Evolutionary conservation across 2,888 invertebrate species (phyloP).

Genomic region (Melieria picta): DNA sequence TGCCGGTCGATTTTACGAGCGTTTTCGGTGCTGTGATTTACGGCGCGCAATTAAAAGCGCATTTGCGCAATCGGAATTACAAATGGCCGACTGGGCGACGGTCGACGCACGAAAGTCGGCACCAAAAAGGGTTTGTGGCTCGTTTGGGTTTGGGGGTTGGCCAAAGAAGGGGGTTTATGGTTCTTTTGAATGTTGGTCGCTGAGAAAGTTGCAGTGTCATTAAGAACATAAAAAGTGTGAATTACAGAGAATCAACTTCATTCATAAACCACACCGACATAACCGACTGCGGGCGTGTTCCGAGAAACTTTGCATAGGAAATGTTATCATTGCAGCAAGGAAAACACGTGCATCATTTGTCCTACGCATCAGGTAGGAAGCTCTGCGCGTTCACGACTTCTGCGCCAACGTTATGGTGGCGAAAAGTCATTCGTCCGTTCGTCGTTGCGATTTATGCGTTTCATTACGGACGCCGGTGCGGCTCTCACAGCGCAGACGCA

Average conservation of each 20-base stretch:
- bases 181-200: too few species aligned
- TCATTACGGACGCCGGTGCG: constrained; percentile 65
- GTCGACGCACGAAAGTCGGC: too few species aligned
- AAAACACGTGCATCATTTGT: too few species aligned
- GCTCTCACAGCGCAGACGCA: constrained; percentile 44
- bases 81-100: neutral
- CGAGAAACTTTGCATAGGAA: too few species aligned
- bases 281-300: too few species aligned
- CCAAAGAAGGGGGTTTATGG: too few species aligned
- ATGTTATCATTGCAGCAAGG: too few species aligned
- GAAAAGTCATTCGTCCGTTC: constrained; percentile 51
- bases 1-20: constrained; percentile 18
- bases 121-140: too few species aligned
- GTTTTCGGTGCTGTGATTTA: constrained; percentile 52
- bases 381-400: neutral
- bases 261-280: too few species aligned
- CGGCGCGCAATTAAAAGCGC: constrained; percentile 57
- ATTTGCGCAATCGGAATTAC: constrained; percentile 45
- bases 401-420: constrained; percentile 52
- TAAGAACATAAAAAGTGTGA: neutral
- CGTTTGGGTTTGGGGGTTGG: too few species aligned
- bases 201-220: neutral
- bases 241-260: too few species aligned
- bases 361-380: too few species aligned
- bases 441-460: constrained; percentile 63